These are phyloP conservation scores for Torymus aiolomorphi DNA, from an alignment of 2,888 invertebrate species.

Conservation along the genomic window DNA sequence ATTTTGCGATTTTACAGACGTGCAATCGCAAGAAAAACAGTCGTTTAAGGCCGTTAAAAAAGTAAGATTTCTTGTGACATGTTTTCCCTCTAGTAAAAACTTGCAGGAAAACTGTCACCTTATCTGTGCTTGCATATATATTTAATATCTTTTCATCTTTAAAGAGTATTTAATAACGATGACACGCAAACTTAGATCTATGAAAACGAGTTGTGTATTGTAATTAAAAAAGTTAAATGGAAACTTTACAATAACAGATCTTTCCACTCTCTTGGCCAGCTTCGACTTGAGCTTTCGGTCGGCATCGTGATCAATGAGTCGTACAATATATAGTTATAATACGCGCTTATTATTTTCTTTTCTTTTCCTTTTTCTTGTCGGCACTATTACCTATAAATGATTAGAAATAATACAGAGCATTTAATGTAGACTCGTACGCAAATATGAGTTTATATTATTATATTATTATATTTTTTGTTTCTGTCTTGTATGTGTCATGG, in stretches of 20 bases:
- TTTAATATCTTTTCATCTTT: too few relatives aligned
- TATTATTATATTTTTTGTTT: conserved; percentile 62
- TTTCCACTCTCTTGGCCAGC: conserved; percentile 64
- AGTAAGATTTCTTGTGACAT: too few relatives aligned
- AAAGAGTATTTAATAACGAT: too few relatives aligned
- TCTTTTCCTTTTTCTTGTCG: conserved; percentile 33
- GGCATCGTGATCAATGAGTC: conserved; percentile 60
- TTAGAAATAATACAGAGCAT: conserved; percentile 62
- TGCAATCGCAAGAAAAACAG: too few relatives aligned
- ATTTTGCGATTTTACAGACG: too few relatives aligned
- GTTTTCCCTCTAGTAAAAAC: too few relatives aligned
- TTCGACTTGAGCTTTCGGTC: conserved; percentile 58
- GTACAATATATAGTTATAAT: conserved; percentile 46
- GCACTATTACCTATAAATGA: conserved; percentile 58
- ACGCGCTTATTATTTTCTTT: conserved; percentile 34
- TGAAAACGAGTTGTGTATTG: too few relatives aligned
- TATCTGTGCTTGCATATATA: too few relatives aligned
- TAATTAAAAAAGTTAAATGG: too few relatives aligned
- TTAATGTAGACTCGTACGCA: conserved; percentile 54
- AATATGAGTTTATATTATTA: conserved; percentile 59
- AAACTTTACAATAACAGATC: conserved; percentile 6
- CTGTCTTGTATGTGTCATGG: conserved; percentile 59
- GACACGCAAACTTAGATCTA: background rate
- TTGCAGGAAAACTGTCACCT: too few relatives aligned
- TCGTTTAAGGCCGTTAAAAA: too few relatives aligned